These are phyloP conservation scores for Cyclopterus lumpus DNA, from an alignment of 2,797 vertebrate species.

Conservation along the genomic window DNA sequence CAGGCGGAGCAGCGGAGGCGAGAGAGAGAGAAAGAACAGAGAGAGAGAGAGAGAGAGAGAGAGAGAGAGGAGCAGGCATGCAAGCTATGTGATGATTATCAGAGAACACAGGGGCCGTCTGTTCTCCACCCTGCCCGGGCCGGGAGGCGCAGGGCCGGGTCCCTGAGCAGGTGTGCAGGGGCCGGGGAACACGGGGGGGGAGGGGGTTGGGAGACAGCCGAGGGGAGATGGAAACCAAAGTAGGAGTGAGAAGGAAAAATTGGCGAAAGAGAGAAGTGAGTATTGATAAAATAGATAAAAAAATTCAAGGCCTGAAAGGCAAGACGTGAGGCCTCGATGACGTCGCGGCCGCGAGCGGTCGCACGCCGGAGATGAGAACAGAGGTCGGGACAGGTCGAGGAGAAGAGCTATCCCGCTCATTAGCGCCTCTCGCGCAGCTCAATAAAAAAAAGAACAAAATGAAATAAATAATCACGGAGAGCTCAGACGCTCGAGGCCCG, in stretches of 20 bases:
- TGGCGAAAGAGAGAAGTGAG: conserved; percentile 35
- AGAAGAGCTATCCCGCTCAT: conserved; percentile 64
- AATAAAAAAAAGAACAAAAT: conserved; percentile 38
- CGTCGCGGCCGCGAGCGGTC: conserved; percentile 25
- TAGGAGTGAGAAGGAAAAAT: conserved; percentile 41
- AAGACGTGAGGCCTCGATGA: conserved; percentile 38
- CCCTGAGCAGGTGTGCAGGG: conserved; percentile 82
- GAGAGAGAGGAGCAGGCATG: conserved; percentile 75
- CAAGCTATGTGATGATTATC: conserved; percentile 85
- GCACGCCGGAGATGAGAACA: conserved; percentile 37
- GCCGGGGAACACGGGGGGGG: conserved; percentile 19
- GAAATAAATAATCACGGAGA: not conserved
- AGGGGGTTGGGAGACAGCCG: conserved; percentile 14
- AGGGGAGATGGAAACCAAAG: conserved; percentile 29
- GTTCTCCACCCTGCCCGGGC: conserved; percentile 72
- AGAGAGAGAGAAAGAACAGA: conserved; percentile 31
- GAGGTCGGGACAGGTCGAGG: conserved; percentile 58
- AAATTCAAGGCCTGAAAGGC: conserved; percentile 37
- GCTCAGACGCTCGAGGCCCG: conserved; percentile 62
- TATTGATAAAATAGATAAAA: conserved; percentile 47
- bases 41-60: conserved; percentile 29
- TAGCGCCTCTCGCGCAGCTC: conserved; percentile 63
- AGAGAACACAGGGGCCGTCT: conserved; percentile 82
- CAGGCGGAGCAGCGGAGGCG: conserved; percentile 56
- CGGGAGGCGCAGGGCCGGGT: conserved; percentile 66